These are phyloP conservation scores for Theocolax elegans DNA, from an alignment of 1,140 invertebrate species.

Conservation along the genomic window DNA sequence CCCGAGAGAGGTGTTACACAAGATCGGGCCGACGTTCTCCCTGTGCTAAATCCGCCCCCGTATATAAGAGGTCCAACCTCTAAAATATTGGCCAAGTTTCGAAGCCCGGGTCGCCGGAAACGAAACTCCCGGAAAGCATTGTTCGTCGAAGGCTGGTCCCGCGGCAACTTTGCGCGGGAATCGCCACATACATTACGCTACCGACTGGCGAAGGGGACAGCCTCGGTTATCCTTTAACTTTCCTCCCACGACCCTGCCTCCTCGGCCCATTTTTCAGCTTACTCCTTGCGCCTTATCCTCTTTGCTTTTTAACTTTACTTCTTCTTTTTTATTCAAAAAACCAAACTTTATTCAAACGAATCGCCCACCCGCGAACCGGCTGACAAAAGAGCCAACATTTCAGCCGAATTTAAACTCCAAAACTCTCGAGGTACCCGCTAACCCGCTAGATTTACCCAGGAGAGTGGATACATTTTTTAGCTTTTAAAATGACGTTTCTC, in stretches of 20 bases:
- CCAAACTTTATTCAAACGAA: slow-evolving; percentile 34
- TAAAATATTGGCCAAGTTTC: slow-evolving; percentile 64
- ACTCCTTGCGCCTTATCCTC: slow-evolving; percentile 11
- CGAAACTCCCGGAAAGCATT: slow-evolving; percentile 58
- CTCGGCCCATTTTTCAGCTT: slow-evolving; percentile 48
- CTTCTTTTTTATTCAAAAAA: slow-evolving; percentile 6
- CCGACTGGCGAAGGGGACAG: slow-evolving; percentile 47
- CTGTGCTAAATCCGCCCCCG: background rate
- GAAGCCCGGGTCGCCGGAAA: slow-evolving; percentile 46
- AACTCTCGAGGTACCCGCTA: too few species aligned
- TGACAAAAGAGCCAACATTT: slow-evolving; percentile 16
- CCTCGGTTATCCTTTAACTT: slow-evolving; percentile 54
- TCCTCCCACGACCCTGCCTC: slow-evolving; percentile 21
- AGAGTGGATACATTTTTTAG: too few species aligned
- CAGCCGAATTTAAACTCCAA: slow-evolving; percentile 26
- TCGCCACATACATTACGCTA: slow-evolving; percentile 63
- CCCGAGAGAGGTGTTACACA: slow-evolving; percentile 51
- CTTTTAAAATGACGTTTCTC: too few species aligned
- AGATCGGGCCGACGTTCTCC: slow-evolving; percentile 42
- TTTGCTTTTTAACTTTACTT: slow-evolving; percentile 32
- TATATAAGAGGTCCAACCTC: slow-evolving; percentile 40
- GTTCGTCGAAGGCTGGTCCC: slow-evolving; percentile 55
- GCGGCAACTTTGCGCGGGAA: slow-evolving; percentile 48
- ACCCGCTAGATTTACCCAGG: too few species aligned
- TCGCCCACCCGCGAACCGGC: background rate